Evolutionary conservation across 2,888 invertebrate genomes (phyloP), one percentile per base, ranked within the genome.

Genomic region (Endotricha flammealis): DNA sequence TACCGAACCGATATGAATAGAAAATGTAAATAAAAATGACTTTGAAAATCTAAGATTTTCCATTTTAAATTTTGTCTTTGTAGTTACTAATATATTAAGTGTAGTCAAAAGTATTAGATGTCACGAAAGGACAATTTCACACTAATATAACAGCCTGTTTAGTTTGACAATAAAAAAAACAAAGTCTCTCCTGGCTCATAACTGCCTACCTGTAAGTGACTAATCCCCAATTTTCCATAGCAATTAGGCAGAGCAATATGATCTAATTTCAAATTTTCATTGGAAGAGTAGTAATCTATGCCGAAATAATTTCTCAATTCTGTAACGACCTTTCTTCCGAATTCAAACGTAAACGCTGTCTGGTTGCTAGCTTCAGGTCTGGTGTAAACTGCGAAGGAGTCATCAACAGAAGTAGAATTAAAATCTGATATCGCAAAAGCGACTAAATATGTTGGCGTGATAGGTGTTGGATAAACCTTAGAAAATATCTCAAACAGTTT

Each of bases 171-270:
- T n/a, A n/a, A n/a, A n/a, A n/a, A n/a, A n/a, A n/a, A n/a, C n/a
- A n/a, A n/a, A n/a, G n/a, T n/a, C n/a, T n/a, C n/a, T n/a, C n/a
- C n/a, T n/a, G n/a, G n/a, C n/a, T n/a, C n/a, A n/a, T n/a, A n/a
- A n/a, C n/a, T n/a, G n/a, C n/a, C n/a, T 66, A 91, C 92, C 90
- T 90, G 76, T 93, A 96, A 2, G 93, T 95, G 4, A 95, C 88
- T 12, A 96, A 81, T 4, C 96, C 96, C 95, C 96, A 96, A 66
- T 97, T 96, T 65, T 96, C 95, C 96, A 96, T 96, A 33, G 96
- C 96, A 27, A 64, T 96, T 94, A 0, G 95, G 92, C 40, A 97
- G 88, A 1, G 95, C 95, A n/a, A 95, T 91, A 60, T 95, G 91
- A 60, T 96, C 93, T 70, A 95, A 88, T 65, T 95, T 95, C 3